phyloP scores from a whole-genome alignment of 2,888 invertebrate genomes.

The Cheilosia scutellata region DNA sequence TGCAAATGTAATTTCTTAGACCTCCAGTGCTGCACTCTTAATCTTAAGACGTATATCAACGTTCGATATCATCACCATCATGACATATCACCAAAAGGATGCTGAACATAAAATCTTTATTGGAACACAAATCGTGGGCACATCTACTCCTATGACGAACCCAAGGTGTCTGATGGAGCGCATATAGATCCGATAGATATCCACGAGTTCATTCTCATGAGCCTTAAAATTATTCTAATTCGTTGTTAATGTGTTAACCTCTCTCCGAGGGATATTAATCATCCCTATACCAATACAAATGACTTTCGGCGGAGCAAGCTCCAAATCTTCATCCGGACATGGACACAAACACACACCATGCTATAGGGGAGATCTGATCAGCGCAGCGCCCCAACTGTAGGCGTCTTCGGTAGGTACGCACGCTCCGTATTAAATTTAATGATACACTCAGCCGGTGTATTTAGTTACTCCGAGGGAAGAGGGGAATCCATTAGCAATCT shows the following conservation, averaged over 20 bases:
- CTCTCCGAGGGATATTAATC: slow-evolving; percentile 56
- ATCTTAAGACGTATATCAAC: slow-evolving; percentile 6
- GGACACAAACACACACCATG: slow-evolving; percentile 14
- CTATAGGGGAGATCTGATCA: slow-evolving; percentile 6
- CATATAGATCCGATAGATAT: slow-evolving; percentile 47
- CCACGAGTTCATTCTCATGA: slow-evolving; percentile 36
- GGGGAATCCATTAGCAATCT: slow-evolving; percentile 72
- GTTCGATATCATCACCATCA: slow-evolving; percentile 25
- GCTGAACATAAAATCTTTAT: slow-evolving; percentile 50
- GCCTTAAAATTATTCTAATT: slow-evolving; percentile 48
- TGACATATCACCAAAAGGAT: slow-evolving; percentile 21
- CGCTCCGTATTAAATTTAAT: slow-evolving; percentile 66
- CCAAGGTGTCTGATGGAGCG: slow-evolving; percentile 35
- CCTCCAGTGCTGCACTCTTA: neutral
- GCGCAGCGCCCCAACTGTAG: slow-evolving; percentile 54
- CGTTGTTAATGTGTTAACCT: slow-evolving; percentile 46
- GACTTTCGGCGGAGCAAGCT: slow-evolving; percentile 41
- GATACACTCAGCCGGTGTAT: slow-evolving; percentile 49
- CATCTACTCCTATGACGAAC: slow-evolving; percentile 16
- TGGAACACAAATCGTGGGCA: slow-evolving; percentile 22
- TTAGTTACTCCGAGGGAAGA: slow-evolving; percentile 57
- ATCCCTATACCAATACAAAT: slow-evolving; percentile 33
- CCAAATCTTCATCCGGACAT: slow-evolving; percentile 40
- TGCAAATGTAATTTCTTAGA: neutral
- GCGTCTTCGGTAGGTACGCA: slow-evolving; percentile 62